Percentiles rank a stretch among this genome's conserved stretches.
These are phyloP conservation scores for Otis tarda DNA, from an alignment of 2,113 vertebrate species.

Conservation along the genomic window DNA sequence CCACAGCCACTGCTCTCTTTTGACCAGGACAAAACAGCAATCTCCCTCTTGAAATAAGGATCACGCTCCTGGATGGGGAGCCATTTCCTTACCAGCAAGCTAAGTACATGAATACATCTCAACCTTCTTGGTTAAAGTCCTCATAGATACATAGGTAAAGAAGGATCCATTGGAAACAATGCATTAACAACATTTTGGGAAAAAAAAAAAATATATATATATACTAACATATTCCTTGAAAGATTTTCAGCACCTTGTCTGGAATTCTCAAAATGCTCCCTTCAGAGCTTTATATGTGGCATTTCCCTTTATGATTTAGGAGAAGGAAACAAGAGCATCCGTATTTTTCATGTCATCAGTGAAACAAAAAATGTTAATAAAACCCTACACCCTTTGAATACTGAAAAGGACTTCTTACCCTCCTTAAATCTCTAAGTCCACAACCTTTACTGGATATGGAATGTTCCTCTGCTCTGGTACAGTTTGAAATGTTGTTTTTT, in stretches of 20 bases:
- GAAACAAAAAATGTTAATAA: background rate
- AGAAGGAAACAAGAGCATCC: background rate
- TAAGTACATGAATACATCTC: background rate
- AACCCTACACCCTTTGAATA: background rate
- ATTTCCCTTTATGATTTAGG: background rate
- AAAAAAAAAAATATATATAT: background rate
- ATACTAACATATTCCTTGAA: background rate
- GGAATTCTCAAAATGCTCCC: background rate
- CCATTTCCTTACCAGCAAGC: background rate
- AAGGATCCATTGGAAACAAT: background rate
- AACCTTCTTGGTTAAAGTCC: background rate
- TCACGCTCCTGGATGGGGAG: background rate
- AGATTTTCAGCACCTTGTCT: background rate
- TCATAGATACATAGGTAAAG: background rate
- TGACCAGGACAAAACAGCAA: background rate
- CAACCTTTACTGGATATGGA: background rate
- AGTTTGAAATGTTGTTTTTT: background rate
- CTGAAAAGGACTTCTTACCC: background rate
- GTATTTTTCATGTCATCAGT: background rate
- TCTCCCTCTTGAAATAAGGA: background rate
- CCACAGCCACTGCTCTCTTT: background rate
- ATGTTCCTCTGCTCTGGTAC: background rate
- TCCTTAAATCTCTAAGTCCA: background rate
- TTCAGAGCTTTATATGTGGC: background rate
- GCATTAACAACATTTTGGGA: background rate